Conservation (phyloP, 2,113 vertebrate genomes). For the Sprattus sprattus region DNA sequence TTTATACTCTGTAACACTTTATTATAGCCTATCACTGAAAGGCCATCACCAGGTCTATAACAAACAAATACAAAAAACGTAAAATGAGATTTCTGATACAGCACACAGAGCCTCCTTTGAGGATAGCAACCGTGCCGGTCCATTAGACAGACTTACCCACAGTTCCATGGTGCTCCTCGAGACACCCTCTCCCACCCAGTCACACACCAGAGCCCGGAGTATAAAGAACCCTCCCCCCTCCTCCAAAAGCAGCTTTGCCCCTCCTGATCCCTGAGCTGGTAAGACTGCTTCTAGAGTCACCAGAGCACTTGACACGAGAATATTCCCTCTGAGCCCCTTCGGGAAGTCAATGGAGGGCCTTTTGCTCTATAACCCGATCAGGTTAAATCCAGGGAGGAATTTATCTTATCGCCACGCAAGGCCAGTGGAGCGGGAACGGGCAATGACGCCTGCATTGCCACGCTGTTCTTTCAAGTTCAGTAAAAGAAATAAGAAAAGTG, state of each 20-base stretch:
- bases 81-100: background rate
- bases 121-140: background rate
- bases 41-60: background rate
- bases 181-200: background rate
- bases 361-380: conserved; percentile 58
- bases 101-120: background rate
- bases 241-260: conserved; percentile 48
- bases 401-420: conserved; percentile 35
- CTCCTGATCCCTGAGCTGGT: conserved; percentile 30
- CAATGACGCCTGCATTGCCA: background rate
- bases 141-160: background rate
- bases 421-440: conserved; percentile 23
- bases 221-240: background rate
- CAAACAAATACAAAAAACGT: background rate
- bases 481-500: background rate
- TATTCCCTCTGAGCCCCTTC: conserved; percentile 40
- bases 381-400: conserved; percentile 60
- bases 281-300: conserved; percentile 43
- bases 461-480: background rate
- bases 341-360: conserved; percentile 42
- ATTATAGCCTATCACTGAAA: background rate
- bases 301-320: conserved; percentile 48
- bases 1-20: background rate
- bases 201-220: background rate
- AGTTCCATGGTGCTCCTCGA: background rate